Evolutionary conservation across 2,888 invertebrate species (phyloP).

Genomic region (Metopia argyrocephala): DNA sequence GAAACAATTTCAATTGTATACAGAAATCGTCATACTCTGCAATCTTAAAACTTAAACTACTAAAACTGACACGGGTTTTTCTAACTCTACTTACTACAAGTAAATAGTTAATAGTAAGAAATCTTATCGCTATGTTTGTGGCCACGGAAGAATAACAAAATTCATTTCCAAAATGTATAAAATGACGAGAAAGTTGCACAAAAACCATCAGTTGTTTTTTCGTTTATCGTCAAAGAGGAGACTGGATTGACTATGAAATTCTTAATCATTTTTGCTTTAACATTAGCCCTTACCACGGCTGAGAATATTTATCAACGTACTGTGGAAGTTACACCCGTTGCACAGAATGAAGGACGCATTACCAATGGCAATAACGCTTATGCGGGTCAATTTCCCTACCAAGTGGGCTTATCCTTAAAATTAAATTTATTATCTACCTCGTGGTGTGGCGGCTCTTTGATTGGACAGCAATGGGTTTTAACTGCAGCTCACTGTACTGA

Average conservation of each 20-base stretch:
- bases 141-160: neutral
- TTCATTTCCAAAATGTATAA: neutral
- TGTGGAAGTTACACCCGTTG: constrained; percentile 58
- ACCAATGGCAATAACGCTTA: constrained; percentile 66
- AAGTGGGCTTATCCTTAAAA: constrained; percentile 71
- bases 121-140: neutral
- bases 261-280: constrained; percentile 69
- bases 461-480: constrained; percentile 70
- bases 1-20: no score
- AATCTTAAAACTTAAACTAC: no score
- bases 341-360: constrained; percentile 67
- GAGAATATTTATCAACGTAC: constrained; percentile 60
- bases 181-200: neutral
- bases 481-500: constrained; percentile 75
- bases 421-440: constrained; percentile 50
- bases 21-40: no score
- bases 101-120: no score
- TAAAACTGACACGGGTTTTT: no score
- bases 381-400: constrained; percentile 67
- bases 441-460: constrained; percentile 75
- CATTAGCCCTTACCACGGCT: constrained; percentile 69
- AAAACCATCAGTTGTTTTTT: constrained; percentile 24
- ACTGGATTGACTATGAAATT: constrained; percentile 68
- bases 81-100: neutral
- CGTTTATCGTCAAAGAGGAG: neutral